Conservation (phyloP, 2,113 vertebrate species). For the Glaucomys volans region DNA sequence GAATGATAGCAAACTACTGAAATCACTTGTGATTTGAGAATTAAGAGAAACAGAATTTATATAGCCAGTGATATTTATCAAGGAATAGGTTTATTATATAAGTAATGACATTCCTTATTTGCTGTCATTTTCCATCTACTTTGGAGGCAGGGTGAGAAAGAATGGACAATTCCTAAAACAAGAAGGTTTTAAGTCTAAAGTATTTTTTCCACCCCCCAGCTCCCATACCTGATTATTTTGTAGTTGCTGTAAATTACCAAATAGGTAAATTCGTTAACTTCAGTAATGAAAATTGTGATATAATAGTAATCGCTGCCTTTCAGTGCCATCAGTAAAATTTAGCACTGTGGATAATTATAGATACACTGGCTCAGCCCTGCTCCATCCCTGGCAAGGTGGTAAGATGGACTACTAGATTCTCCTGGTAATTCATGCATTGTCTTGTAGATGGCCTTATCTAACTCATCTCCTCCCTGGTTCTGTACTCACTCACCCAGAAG, state of each 20-base stretch:
- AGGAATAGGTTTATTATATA: neutral
- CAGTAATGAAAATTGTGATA: neutral
- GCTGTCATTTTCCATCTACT: neutral
- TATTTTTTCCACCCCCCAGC: neutral
- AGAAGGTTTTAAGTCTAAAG: neutral
- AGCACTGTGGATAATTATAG: neutral
- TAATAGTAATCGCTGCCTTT: neutral
- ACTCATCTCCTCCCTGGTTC: neutral
- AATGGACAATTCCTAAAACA: neutral
- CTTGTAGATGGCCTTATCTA: too few species aligned
- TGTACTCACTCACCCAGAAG: neutral
- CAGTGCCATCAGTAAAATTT: neutral
- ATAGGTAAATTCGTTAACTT: neutral
- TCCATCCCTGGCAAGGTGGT: neutral
- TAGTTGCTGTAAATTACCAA: neutral
- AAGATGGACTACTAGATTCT: fast-evolving
- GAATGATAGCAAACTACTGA: neutral
- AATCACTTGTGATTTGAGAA: conserved; percentile 24
- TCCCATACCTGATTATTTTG: neutral
- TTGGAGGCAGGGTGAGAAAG: neutral
- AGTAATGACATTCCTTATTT: neutral
- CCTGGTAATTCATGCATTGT: neutral
- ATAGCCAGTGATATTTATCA: neutral
- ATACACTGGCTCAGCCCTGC: fast-evolving
- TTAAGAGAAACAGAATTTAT: neutral